Percentiles rank a stretch among this genome's conserved stretches.
Evolutionary conservation across 30 jellyfish, hydroid and myxozoan genomes (phyloP).

Genomic region (Aurelia sp.): DNA sequence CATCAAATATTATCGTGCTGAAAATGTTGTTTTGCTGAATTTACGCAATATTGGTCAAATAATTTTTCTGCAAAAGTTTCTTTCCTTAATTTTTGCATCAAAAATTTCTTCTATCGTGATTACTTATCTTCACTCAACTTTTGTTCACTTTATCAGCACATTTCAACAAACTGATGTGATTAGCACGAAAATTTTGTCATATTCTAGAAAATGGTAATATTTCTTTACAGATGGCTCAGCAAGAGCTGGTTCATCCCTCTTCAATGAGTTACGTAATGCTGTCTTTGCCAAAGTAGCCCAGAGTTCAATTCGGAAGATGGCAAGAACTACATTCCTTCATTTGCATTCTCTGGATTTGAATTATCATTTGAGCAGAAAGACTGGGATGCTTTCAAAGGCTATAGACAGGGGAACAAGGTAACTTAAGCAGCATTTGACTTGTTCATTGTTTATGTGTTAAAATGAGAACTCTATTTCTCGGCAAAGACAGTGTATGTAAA

Average conservation of each 20-base stretch:
- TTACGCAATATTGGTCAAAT: no score
- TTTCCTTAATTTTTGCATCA: no score
- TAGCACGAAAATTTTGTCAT: no score
- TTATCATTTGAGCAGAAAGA: conserved; percentile 87
- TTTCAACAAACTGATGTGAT: no score
- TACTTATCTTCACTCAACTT: no score
- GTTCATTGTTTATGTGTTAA: neutral
- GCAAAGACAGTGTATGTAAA: neutral
- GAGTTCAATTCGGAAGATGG: conserved; percentile 89
- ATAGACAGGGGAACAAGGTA: conserved; percentile 99
- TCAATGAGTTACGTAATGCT: conserved; percentile 95
- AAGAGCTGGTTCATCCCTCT: conserved; percentile 91
- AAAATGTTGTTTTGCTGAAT: no score
- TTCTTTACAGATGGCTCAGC: conserved; percentile 92
- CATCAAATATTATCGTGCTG: no score
- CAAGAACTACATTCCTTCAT: conserved; percentile 87
- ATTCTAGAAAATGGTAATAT: neutral
- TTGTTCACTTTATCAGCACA: no score
- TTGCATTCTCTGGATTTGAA: conserved; percentile 93
- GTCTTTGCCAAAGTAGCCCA: conserved; percentile 99
- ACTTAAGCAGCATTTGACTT: neutral
- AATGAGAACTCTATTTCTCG: neutral
- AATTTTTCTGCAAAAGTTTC: no score
- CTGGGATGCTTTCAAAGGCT: conserved; percentile 99
- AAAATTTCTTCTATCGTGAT: no score